These are phyloP conservation scores for Corythoichthys intestinalis DNA, from an alignment of 2,113 vertebrate genomes.

Conservation along the genomic window DNA sequence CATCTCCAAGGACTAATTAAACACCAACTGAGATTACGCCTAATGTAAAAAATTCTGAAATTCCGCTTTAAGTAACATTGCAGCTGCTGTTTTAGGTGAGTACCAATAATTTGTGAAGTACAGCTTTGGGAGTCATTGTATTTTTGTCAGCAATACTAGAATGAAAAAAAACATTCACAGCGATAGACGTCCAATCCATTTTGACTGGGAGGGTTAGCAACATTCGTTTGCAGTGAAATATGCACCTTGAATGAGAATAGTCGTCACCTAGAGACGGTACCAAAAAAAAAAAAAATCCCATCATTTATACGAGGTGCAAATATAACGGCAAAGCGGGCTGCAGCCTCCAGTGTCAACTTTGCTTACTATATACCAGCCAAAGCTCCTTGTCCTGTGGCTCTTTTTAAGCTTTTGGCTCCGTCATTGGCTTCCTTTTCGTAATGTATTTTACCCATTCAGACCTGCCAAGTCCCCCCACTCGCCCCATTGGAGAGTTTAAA, in stretches of 20 bases:
- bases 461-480: conserved; percentile 43
- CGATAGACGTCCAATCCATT: no score
- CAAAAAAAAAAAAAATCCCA: background rate
- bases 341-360: conserved; percentile 6
- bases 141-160: no score
- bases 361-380: conserved; percentile 31
- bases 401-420: conserved; percentile 52
- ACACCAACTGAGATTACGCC: no score
- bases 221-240: no score
- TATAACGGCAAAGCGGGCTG: background rate
- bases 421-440: conserved; percentile 59
- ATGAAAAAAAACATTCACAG: no score
- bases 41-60: no score
- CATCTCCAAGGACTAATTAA: no score
- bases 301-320: background rate
- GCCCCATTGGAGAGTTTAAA: conserved; percentile 61
- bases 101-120: no score
- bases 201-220: no score
- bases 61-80: no score
- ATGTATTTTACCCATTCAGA: conserved; percentile 73
- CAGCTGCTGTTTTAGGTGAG: no score
- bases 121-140: no score
- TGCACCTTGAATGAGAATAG: background rate
- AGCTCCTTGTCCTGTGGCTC: conserved; percentile 46
- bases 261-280: background rate